Evolutionary conservation across 2,113 vertebrate genomes (phyloP).

Genomic region (Laticauda colubrina): DNA sequence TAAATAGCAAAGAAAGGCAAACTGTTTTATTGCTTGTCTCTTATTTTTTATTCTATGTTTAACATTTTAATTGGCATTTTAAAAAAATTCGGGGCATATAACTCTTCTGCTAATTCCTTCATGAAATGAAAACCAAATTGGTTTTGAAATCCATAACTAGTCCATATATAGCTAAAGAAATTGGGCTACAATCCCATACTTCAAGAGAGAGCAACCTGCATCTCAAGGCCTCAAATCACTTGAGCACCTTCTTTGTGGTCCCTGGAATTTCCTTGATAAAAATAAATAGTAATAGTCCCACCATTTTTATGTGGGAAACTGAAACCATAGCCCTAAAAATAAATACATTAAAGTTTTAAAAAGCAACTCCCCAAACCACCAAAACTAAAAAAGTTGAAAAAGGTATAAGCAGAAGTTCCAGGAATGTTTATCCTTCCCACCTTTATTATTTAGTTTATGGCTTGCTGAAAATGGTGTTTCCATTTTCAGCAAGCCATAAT

Average conservation of each 20-base stretch:
- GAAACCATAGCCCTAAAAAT: not conserved
- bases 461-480: not conserved
- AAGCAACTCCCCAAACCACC: not conserved
- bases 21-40: not conserved
- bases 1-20: not conserved
- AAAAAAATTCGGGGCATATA: not conserved
- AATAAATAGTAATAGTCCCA: not conserved
- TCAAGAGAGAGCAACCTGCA: not conserved
- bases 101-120: not conserved
- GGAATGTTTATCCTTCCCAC: accelerated
- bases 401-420: not conserved
- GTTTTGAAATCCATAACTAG: not conserved
- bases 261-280: not conserved
- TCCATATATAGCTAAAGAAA: not conserved
- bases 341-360: not conserved
- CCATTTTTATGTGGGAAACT: not conserved
- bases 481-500: too few relatives aligned
- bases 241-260: not conserved
- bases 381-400: not conserved
- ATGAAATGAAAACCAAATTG: not conserved
- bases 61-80: not conserved
- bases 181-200: not conserved
- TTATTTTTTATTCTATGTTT: not conserved
- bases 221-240: not conserved
- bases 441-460: not conserved